Evolutionary conservation across 2,113 vertebrate genomes (phyloP), one percentile per base, ranked within the genome.

Genomic region (Hyla sarda): DNA sequence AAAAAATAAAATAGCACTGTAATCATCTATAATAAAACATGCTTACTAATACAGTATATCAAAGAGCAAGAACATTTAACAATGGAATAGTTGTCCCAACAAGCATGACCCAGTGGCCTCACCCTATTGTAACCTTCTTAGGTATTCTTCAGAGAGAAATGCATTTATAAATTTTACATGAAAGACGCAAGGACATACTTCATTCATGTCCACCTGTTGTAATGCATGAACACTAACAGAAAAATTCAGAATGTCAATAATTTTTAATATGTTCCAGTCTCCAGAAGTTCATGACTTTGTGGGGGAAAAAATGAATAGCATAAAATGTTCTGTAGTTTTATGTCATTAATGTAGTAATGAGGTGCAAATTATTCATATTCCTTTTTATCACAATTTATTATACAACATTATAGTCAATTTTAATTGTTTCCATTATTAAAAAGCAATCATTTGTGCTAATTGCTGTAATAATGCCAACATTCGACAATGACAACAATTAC

Each of bases 401-500:
- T 71, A 23, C 67, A 71, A 41, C 67, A 71, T 41, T 37, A 41
- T 71, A 71, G 32, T 71, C 67, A 71, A 71, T 69, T 71, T 71
- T 71, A 71, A 71, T 71, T 71, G 67, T 71, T 71, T 71, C 34
- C 67, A 71, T 71, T 71, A 71, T 71, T 30, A 71, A 71, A 71
- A 11, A 23, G 67, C 23, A 71, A 71, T 71, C 17, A 23, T 41
- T 37, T 71, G 32, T 37, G 19, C 32, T 23, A 71, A 71, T 69
- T 71, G 67, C 67, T 71, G 19, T 71, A 71, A 71, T 71, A 71
- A 41, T 41, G 67, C 19, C 19, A 71, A 71, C 7, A 71, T 41
- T 41, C 23, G 11, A 71, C 32, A 41, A 71, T 71, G 34, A 23
- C 32, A 71, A 71, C 67, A 71, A 71, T 71, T 71, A 71, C 67